These are phyloP conservation scores for Theristicus caerulescens DNA, from an alignment of 2,113 vertebrate genomes.

Conservation along the genomic window DNA sequence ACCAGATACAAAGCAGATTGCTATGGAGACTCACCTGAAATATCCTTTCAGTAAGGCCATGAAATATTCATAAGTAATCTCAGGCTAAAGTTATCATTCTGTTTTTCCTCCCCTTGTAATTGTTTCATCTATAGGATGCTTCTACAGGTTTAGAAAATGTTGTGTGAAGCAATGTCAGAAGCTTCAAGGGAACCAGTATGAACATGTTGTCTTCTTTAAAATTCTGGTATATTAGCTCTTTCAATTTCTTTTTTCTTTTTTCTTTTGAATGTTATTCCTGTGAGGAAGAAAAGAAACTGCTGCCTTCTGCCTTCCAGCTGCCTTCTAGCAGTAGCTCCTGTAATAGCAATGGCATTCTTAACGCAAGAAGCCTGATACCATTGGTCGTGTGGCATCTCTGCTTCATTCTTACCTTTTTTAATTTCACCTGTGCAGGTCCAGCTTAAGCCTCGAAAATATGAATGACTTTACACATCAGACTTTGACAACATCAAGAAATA, in stretches of 20 bases:
- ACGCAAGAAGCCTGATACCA: not conserved
- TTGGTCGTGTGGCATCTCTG: not conserved
- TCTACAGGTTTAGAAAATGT: not conserved
- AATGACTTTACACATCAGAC: not conserved
- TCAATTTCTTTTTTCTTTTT: not conserved
- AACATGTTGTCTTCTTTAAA: constrained; percentile 1
- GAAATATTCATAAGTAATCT: constrained; percentile 41
- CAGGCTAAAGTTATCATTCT: constrained; percentile 10
- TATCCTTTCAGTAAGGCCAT: not conserved
- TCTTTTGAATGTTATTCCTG: not conserved
- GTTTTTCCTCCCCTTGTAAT: not conserved
- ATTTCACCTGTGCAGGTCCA: not conserved
- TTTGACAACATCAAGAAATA: not conserved
- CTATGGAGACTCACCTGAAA: constrained; percentile 38
- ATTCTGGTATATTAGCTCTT: not conserved
- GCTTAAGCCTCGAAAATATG: not conserved
- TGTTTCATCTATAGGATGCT: not conserved
- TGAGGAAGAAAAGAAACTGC: not conserved
- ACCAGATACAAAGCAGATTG: not conserved
- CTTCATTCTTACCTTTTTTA: not conserved
- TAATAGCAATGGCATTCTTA: not conserved
- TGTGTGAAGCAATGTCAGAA: not conserved
- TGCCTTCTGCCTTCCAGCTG: not conserved
- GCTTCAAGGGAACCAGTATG: not conserved
- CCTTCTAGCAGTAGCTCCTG: not conserved